phyloP scores from a whole-genome alignment of 2,797 vertebrate genomes.

The Diceros bicornis region DNA sequence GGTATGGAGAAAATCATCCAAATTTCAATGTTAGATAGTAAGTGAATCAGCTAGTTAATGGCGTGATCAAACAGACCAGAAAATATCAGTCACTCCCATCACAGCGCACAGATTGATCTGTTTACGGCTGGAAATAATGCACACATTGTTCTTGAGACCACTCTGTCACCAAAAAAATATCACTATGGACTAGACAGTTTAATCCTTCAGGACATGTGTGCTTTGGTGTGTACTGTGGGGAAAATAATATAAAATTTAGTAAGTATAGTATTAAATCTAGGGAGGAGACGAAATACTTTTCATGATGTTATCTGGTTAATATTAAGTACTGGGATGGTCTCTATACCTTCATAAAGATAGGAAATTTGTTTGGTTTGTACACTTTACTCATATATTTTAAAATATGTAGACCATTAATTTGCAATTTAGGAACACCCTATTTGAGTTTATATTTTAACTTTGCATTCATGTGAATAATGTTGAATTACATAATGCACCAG shows the following conservation, averaged over 20 bases:
- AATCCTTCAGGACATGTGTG: not conserved
- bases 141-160: not conserved
- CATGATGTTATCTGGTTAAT: not conserved
- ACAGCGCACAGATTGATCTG: not conserved
- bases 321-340: not conserved
- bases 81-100: not conserved
- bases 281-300: not conserved
- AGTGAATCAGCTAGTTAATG: not conserved
- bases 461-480: not conserved
- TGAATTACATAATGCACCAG: not conserved
- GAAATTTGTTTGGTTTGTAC: not conserved
- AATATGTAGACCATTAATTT: not conserved
- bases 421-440: not conserved
- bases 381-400: not conserved
- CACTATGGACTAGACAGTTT: not conserved
- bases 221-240: not conserved
- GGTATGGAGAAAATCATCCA: not conserved
- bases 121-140: not conserved
- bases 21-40: not conserved
- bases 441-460: not conserved
- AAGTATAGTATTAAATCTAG: conserved; percentile 36
- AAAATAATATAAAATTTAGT: conserved; percentile 31
- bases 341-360: not conserved
- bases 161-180: conserved; percentile 15
- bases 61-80: not conserved